phyloP scores from a whole-genome alignment of 1,140 invertebrate species.

The Drosophila baimaii region DNA sequence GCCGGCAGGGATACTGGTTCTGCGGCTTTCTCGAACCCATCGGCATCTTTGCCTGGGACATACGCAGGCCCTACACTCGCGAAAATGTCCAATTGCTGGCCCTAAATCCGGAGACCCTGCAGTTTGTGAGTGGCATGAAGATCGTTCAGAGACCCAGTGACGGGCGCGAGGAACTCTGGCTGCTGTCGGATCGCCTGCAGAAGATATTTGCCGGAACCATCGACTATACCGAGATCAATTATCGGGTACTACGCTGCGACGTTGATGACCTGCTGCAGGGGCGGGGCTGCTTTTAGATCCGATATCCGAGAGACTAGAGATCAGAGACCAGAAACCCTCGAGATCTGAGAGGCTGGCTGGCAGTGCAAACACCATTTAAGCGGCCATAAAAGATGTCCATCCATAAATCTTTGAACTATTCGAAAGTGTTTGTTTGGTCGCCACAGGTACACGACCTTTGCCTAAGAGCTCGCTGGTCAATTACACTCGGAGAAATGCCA shows the following conservation, averaged over 20 bases:
- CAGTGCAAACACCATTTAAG: slow-evolving; percentile 68
- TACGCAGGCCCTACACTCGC: slow-evolving; percentile 48
- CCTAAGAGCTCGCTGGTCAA: slow-evolving; percentile 61
- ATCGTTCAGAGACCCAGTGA: slow-evolving; percentile 85
- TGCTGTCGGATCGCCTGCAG: slow-evolving; percentile 80
- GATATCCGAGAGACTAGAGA: slow-evolving; percentile 18
- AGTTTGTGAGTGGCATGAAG: slow-evolving; percentile 89
- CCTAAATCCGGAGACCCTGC: slow-evolving; percentile 85
- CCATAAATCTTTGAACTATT: slow-evolving; percentile 59
- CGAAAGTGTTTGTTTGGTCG: slow-evolving; percentile 43
- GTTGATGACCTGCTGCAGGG: slow-evolving; percentile 61
- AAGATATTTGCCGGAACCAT: slow-evolving; percentile 87
- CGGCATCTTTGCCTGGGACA: slow-evolving; percentile 64
- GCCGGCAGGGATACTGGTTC: slow-evolving; percentile 43
- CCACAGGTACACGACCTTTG: slow-evolving; percentile 63
- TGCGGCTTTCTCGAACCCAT: slow-evolving; percentile 66
- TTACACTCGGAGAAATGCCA: slow-evolving; percentile 34
- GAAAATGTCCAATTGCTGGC: slow-evolving; percentile 50
- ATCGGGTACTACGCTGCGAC: slow-evolving; percentile 63
- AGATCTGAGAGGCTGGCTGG: slow-evolving; percentile 32
- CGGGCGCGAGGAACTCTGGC: slow-evolving; percentile 57
- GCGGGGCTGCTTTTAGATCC: slow-evolving; percentile 51
- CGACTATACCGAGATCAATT: slow-evolving; percentile 80
- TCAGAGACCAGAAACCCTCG: slow-evolving; percentile 1
- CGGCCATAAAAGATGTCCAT: slow-evolving; percentile 63